Conservation (phyloP, 2,113 vertebrate genomes). For the Psettodes erumei region DNA sequence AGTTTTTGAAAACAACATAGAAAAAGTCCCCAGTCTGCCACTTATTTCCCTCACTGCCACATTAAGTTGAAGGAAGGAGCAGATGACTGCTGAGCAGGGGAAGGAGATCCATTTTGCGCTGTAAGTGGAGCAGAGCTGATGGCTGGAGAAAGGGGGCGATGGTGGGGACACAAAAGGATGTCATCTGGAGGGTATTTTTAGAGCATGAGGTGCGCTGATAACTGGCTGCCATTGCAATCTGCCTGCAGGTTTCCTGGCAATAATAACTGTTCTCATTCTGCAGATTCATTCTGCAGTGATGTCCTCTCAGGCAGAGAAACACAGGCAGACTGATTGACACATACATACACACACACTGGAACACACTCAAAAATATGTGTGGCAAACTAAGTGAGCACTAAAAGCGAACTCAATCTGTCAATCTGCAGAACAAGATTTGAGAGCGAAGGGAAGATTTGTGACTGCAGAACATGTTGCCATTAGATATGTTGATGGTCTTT, state of each 20-base stretch:
- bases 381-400: neutral
- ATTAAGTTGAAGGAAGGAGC: constrained; percentile 16
- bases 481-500: neutral
- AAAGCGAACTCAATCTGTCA: neutral
- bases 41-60: constrained; percentile 26
- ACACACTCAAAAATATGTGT: neutral
- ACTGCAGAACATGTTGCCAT: neutral
- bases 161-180: constrained; percentile 66
- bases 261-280: constrained; percentile 54
- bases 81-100: constrained; percentile 13
- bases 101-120: constrained; percentile 22
- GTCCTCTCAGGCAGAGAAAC: constrained; percentile 12
- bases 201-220: constrained; percentile 64
- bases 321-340: constrained; percentile 3
- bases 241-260: constrained; percentile 60
- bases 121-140: constrained; percentile 70
- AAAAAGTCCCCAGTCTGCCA: neutral
- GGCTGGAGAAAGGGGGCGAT: constrained; percentile 60
- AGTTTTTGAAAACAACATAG: constrained; percentile 8
- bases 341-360: neutral
- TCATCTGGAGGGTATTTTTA: constrained; percentile 69
- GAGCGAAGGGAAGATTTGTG: neutral
- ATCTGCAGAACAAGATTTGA: neutral
- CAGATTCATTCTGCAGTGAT: constrained; percentile 26
- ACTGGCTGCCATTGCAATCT: constrained; percentile 49